These are phyloP conservation scores for Petrophora chlorosata DNA, from an alignment of 2,888 invertebrate species.

Conservation along the genomic window DNA sequence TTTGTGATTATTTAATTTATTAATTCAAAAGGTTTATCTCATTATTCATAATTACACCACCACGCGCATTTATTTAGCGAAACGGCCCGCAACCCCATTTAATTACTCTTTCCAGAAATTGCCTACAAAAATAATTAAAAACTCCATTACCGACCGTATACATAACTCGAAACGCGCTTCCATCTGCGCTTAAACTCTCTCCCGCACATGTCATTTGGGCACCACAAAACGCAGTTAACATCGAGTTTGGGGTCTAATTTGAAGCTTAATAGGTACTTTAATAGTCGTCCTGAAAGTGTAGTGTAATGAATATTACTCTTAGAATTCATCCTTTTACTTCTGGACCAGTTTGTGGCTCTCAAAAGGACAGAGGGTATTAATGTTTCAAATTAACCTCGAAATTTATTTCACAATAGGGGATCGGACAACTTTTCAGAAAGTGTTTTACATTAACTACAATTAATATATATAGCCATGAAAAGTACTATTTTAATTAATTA, in stretches of 20 bases:
- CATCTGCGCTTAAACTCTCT: constrained; percentile 43
- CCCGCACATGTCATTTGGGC: constrained; percentile 62
- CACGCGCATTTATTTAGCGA: constrained; percentile 20
- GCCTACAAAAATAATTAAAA: constrained; percentile 49
- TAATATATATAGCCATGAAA: too few species aligned
- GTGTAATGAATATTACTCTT: constrained; percentile 69
- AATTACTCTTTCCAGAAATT: constrained; percentile 35
- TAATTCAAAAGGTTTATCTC: background rate
- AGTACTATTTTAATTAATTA: too few species aligned
- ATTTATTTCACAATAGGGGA: background rate
- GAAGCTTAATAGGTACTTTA: constrained; percentile 71
- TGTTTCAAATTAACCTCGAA: constrained; percentile 3
- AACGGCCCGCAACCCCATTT: constrained; percentile 33
- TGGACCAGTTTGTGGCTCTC: constrained; percentile 17
- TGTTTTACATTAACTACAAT: too few species aligned
- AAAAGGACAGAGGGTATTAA: constrained; percentile 21
- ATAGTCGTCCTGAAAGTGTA: constrained; percentile 60
- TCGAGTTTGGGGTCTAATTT: constrained; percentile 60
- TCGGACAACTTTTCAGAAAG: too few species aligned
- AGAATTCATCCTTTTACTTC: constrained; percentile 47
- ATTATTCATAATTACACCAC: constrained; percentile 6
- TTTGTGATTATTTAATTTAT: too few species aligned
- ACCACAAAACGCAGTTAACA: constrained; percentile 69
- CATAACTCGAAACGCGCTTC: constrained; percentile 8
- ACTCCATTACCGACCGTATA: constrained; percentile 41